phyloP scores from a whole-genome alignment of 2,797 vertebrate genomes.

The Hapalemur alaotrensis region DNA sequence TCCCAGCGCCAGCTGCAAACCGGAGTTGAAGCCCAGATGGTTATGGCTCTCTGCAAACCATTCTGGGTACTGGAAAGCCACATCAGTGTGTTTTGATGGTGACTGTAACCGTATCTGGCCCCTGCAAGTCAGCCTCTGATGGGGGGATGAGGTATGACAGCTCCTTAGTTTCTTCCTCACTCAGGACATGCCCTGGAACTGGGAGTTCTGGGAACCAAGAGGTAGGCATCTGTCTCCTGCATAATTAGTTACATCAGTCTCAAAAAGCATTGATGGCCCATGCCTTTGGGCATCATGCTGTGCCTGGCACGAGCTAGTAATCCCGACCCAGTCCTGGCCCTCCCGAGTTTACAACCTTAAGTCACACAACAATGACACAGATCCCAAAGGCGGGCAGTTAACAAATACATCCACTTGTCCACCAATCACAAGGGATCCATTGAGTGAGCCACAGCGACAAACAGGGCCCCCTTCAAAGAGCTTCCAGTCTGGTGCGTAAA shows the following conservation, averaged over 20 bases:
- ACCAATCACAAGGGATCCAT: slow-evolving; percentile 62
- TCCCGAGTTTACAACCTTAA: slow-evolving; percentile 64
- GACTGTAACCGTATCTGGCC: neutral
- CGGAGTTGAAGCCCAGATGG: neutral
- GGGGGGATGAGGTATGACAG: neutral
- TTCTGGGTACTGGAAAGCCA: neutral
- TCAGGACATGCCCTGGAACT: neutral
- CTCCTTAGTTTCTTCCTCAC: slow-evolving; percentile 28
- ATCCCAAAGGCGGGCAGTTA: slow-evolving; percentile 57
- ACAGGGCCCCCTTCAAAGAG: slow-evolving; percentile 68
- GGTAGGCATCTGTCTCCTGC: slow-evolving; percentile 39
- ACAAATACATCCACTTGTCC: slow-evolving; percentile 66
- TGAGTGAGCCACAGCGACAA: slow-evolving; percentile 53
- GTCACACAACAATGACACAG: slow-evolving; percentile 67
- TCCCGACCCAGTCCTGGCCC: slow-evolving; percentile 30
- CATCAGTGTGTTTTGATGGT: neutral
- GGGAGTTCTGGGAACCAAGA: slow-evolving; percentile 39
- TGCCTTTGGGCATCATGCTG: slow-evolving; percentile 65
- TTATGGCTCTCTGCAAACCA: slow-evolving; percentile 13
- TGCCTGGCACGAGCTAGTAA: slow-evolving; percentile 73
- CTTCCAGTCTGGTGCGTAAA: slow-evolving; percentile 65
- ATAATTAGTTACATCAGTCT: slow-evolving; percentile 51
- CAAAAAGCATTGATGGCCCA: slow-evolving; percentile 18
- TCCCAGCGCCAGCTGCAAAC: slow-evolving; percentile 41
- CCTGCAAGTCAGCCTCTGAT: neutral